Evolutionary conservation across 2,113 vertebrate genomes (phyloP).

Genomic region (Paradoxurus hermaphroditus): DNA sequence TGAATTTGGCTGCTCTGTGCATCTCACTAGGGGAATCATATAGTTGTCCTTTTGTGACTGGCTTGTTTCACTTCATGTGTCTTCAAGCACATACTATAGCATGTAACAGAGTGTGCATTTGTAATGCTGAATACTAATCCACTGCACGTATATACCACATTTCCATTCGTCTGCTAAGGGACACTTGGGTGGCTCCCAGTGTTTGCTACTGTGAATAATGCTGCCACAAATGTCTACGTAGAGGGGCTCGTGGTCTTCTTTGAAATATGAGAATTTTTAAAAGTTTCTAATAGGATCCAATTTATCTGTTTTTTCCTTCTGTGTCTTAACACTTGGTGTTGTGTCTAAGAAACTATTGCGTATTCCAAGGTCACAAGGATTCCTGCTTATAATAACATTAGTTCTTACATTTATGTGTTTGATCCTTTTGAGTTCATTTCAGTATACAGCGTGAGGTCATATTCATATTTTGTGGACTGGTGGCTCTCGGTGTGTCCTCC

Average conservation of each 20-base stretch:
- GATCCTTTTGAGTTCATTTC: slow-evolving; percentile 14
- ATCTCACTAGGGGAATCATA: background rate
- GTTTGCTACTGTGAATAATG: slow-evolving; percentile 7
- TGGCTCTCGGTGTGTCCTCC: background rate
- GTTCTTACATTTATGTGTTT: background rate
- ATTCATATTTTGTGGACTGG: background rate
- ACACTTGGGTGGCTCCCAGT: background rate
- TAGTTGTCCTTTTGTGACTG: background rate
- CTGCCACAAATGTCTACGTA: background rate
- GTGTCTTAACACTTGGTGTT: background rate
- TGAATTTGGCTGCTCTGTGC: background rate
- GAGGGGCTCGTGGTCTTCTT: background rate
- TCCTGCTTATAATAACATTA: background rate
- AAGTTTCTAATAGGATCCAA: background rate
- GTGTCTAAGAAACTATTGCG: background rate
- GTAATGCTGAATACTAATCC: background rate
- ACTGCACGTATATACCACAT: background rate
- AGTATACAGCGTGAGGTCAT: background rate
- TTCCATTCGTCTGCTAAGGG: background rate
- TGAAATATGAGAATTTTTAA: background rate
- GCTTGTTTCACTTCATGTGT: background rate
- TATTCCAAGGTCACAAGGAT: background rate
- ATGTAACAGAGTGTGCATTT: background rate
- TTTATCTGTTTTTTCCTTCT: background rate
- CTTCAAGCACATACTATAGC: background rate